Percentiles rank a stretch among this genome's conserved stretches.
phyloP scores from a whole-genome alignment of 2,888 invertebrate genomes.

The Leptinotarsa rubiginosa region DNA sequence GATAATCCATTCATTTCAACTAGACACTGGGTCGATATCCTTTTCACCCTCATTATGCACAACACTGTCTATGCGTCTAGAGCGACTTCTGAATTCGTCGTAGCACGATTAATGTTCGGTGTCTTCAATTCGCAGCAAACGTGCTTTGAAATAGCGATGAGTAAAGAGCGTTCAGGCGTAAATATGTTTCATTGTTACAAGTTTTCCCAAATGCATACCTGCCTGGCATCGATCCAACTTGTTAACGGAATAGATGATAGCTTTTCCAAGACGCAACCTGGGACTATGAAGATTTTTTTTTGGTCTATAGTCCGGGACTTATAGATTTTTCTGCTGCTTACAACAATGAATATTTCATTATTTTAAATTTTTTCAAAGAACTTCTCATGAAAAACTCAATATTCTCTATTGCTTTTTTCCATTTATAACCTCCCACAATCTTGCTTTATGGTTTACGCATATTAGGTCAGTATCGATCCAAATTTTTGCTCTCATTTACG shows the following conservation, averaged over 20 bases:
- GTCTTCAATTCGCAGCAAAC: constrained; percentile 8
- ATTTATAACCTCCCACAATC: no score
- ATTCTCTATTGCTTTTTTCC: no score
- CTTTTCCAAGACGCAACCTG: not conserved
- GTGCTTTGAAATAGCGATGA: constrained; percentile 15
- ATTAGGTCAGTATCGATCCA: no score
- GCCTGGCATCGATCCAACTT: constrained; percentile 10
- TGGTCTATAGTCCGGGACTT: not conserved
- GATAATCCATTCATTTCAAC: no score
- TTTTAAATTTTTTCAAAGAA: no score
- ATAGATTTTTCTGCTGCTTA: no score
- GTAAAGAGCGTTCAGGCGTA: not conserved
- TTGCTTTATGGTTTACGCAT: no score
- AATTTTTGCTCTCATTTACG: no score
- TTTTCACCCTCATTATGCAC: not conserved
- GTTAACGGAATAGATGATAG: constrained; percentile 2
- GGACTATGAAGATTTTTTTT: not conserved
- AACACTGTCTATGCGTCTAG: not conserved
- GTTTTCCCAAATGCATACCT: constrained; percentile 18
- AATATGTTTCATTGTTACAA: constrained; percentile 16
- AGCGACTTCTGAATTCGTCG: not conserved
- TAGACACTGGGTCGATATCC: not conserved
- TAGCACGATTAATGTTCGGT: constrained; percentile 10
- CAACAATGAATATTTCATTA: no score
- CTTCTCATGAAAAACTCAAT: no score